Conservation (phyloP, 2,888 invertebrate genomes). For the Mythimna vitellina region DNA sequence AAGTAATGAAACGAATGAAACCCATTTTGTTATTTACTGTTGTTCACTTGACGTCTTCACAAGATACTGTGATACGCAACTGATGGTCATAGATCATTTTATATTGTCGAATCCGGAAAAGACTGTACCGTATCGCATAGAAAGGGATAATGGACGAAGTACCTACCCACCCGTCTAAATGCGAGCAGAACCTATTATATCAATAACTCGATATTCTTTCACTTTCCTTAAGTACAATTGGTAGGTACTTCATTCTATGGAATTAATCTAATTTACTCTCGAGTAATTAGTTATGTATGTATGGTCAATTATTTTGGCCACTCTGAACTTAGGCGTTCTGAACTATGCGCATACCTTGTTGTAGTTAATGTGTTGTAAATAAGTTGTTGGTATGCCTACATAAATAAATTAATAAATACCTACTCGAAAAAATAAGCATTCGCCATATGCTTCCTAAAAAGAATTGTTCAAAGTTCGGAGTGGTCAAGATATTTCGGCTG, state of each 20-base stretch:
- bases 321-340: no score
- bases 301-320: no score
- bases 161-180: conserved; percentile 55
- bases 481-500: no score
- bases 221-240: conserved; percentile 55
- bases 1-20: conserved; percentile 73
- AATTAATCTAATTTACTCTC: not conserved
- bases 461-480: no score
- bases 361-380: no score
- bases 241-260: not conserved
- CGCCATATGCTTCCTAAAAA: no score
- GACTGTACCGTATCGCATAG: conserved; percentile 66
- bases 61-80: conserved; percentile 72
- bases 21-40: conserved; percentile 72
- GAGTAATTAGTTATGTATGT: no score
- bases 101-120: conserved; percentile 85
- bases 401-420: no score
- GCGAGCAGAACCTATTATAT: conserved; percentile 57
- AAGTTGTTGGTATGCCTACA: no score
- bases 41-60: conserved; percentile 58
- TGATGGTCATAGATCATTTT: conserved; percentile 73
- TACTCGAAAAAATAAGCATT: no score
- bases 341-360: no score
- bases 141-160: conserved; percentile 78
- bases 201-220: conserved; percentile 60